Conservation (phyloP, 2,113 vertebrate species). For the Rhagologus leucostigma region DNA sequence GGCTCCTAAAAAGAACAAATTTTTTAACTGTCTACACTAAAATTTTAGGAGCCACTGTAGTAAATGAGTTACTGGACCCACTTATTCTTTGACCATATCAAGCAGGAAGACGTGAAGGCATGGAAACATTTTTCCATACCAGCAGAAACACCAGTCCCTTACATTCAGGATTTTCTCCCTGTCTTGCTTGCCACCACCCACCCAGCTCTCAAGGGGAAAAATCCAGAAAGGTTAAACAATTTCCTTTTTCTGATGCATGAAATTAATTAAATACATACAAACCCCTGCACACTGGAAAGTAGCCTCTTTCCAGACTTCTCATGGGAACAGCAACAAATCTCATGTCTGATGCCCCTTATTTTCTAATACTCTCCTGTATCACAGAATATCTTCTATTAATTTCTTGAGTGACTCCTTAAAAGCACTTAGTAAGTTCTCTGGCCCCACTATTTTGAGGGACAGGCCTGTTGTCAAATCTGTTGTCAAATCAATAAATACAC, state of each 20-base stretch:
- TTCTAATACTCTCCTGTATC: not conserved
- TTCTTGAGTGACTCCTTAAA: not conserved
- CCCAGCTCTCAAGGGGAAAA: not conserved
- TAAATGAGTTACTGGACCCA: not conserved
- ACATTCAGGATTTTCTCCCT: not conserved
- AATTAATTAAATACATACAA: not conserved
- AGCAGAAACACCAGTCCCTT: not conserved
- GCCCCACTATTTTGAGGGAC: not conserved
- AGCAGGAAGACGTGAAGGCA: not conserved
- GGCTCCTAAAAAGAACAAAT: fast-evolving
- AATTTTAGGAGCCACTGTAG: not conserved
- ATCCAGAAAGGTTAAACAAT: not conserved
- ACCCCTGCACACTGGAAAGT: not conserved
- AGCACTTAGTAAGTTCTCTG: not conserved
- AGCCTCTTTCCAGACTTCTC: not conserved
- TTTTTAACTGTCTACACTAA: not conserved
- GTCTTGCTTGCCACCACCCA: not conserved
- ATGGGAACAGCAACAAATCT: not conserved
- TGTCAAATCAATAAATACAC: not conserved
- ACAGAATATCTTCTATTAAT: not conserved
- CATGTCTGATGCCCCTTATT: not conserved
- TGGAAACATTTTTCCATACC: not conserved
- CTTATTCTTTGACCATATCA: not conserved
- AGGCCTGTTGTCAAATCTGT: not conserved
- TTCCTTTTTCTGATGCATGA: not conserved